Evolutionary conservation across 2,888 invertebrate genomes (phyloP).

Genomic region (Palloptera scutellata): DNA sequence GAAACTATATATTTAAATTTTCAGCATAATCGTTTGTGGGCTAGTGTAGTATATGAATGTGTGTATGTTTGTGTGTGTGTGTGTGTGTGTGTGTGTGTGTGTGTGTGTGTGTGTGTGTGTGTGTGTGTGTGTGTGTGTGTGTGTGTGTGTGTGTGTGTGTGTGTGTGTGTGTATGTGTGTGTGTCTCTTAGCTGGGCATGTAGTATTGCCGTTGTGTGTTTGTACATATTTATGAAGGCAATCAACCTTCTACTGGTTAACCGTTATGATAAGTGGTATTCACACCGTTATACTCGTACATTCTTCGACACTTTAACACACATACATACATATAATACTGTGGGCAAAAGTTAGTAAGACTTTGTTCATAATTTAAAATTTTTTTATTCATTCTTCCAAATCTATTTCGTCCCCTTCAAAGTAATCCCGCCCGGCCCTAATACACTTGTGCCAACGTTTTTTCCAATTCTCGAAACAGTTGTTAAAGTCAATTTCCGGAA

Average conservation of each 20-base stretch:
- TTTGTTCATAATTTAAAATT: no score
- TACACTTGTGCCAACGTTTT: no score
- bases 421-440: no score
- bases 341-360: no score
- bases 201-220: neutral
- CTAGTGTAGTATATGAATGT: neutral
- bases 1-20: no score
- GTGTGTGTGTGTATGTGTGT: neutral
- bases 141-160: neutral
- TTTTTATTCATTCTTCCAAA: no score
- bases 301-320: neutral
- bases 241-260: conserved; percentile 25
- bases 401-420: no score
- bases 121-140: conserved; percentile 14
- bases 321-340: conserved; percentile 1
- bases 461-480: no score
- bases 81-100: conserved; percentile 6
- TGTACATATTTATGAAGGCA: neutral
- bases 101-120: conserved; percentile 1
- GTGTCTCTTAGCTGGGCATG: neutral
- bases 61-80: neutral
- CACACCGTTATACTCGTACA: neutral
- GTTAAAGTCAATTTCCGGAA: no score
- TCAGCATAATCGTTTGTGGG: no score
- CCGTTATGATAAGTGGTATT: conserved; percentile 27